These are phyloP conservation scores for Sebastes matsubarae DNA, from an alignment of 2,797 vertebrate species.

Conservation along the genomic window DNA sequence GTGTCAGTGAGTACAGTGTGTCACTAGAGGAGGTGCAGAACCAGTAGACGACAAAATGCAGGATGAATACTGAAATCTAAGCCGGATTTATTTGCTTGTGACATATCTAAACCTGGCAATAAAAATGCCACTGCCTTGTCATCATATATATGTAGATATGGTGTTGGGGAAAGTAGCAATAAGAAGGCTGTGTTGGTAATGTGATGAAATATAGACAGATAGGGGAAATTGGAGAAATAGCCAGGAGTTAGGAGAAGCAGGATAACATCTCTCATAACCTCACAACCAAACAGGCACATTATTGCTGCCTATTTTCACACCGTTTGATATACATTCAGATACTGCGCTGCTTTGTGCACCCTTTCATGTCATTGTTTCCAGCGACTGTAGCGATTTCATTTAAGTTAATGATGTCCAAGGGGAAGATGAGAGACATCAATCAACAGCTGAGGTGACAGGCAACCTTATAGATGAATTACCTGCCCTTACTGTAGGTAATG, in stretches of 20 bases:
- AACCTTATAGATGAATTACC: slow-evolving; percentile 50
- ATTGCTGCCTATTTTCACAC: slow-evolving; percentile 55
- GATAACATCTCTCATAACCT: slow-evolving; percentile 69
- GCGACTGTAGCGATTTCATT: slow-evolving; percentile 41
- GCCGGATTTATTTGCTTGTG: slow-evolving; percentile 40
- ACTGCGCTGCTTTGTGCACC: slow-evolving; percentile 22
- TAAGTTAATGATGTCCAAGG: slow-evolving; percentile 57
- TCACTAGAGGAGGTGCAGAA: neutral
- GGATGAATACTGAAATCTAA: slow-evolving; percentile 39
- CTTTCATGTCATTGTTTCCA: slow-evolving; percentile 48
- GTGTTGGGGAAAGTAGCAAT: slow-evolving; percentile 30
- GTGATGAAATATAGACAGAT: slow-evolving; percentile 29
- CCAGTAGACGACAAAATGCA: slow-evolving; percentile 19
- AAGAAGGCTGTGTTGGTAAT: slow-evolving; percentile 17
- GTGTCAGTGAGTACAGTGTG: slow-evolving; percentile 33
- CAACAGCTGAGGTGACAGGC: slow-evolving; percentile 40
- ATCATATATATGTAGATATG: slow-evolving; percentile 17
- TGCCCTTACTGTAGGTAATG: slow-evolving; percentile 36
- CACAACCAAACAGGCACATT: slow-evolving; percentile 47
- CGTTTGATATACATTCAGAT: slow-evolving; percentile 58
- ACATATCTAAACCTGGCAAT: slow-evolving; percentile 54
- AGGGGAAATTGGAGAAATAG: slow-evolving; percentile 48
- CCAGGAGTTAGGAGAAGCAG: slow-evolving; percentile 26
- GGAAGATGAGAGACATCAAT: slow-evolving; percentile 61
- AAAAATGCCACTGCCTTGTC: slow-evolving; percentile 53